Conservation (phyloP, 2,113 vertebrate species). For the Plotosus lineatus region DNA sequence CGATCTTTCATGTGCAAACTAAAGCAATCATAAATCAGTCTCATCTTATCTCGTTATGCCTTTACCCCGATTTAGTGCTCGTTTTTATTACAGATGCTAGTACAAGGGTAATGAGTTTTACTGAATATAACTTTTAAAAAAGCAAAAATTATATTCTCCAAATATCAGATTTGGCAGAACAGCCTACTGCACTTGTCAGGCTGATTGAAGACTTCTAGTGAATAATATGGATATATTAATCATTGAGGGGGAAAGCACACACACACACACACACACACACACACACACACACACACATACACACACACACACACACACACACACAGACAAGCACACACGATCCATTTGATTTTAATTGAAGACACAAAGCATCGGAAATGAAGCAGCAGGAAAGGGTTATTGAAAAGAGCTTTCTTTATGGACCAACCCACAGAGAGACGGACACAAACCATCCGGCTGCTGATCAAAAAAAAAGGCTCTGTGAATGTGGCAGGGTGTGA, state of each 20-base stretch:
- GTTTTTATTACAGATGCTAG: too few species aligned
- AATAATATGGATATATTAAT: slow-evolving; percentile 21
- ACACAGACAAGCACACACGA: slow-evolving; percentile 1
- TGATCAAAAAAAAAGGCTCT: slow-evolving; percentile 33
- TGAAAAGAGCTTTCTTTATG: slow-evolving; percentile 33
- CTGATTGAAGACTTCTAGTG: slow-evolving; percentile 18
- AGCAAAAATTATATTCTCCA: background rate
- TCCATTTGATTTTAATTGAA: slow-evolving; percentile 25
- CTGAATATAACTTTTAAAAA: background rate
- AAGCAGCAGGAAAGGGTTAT: slow-evolving; percentile 25
- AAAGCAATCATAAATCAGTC: background rate
- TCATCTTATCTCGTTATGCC: background rate
- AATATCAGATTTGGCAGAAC: background rate
- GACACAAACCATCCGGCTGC: slow-evolving; percentile 44
- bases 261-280: background rate
- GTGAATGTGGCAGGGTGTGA: background rate
- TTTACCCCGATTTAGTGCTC: background rate
- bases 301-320: too few species aligned
- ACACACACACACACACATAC: background rate
- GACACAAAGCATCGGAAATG: slow-evolving; percentile 38
- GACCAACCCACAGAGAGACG: slow-evolving; percentile 29
- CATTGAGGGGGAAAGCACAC: background rate
- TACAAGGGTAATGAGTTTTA: background rate
- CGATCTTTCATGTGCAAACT: background rate
- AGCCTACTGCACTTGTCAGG: background rate